Percentiles rank a stretch among this genome's conserved stretches.
Conservation (phyloP, 2,797 vertebrate species). For the Myotis pilosus region DNA sequence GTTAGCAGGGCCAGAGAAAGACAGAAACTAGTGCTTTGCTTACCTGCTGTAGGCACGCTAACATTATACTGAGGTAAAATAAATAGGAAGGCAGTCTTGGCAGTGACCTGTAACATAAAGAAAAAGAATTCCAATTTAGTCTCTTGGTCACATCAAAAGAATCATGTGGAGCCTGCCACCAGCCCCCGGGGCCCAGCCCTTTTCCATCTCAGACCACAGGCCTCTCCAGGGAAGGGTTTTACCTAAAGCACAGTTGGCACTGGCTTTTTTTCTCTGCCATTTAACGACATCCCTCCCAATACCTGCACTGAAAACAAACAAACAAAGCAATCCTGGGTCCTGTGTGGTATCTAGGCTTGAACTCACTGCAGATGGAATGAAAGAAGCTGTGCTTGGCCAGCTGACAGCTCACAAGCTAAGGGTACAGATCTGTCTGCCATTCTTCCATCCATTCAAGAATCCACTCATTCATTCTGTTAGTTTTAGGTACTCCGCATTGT, state of each 20-base stretch:
- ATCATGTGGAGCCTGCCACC: neutral
- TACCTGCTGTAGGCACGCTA: slow-evolving; percentile 92
- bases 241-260: neutral
- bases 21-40: slow-evolving; percentile 21
- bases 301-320: neutral
- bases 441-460: neutral
- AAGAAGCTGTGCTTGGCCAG: neutral
- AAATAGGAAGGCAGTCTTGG: slow-evolving; percentile 97
- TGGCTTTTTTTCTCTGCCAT: neutral
- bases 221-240: neutral
- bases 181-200: neutral
- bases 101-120: slow-evolving; percentile 90
- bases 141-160: slow-evolving; percentile 18
- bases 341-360: neutral
- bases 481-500: neutral
- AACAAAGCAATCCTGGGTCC: neutral
- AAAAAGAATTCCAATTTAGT: slow-evolving; percentile 46
- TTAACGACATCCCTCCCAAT: neutral
- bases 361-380: neutral
- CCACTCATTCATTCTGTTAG: neutral
- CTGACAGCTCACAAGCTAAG: neutral
- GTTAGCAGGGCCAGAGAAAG: neutral
- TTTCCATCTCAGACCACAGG: neutral
- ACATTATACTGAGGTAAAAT: slow-evolving; percentile 98
- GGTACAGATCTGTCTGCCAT: neutral